Base-by-base conservation (phyloP, 2,888 invertebrate species). In the Diadegma fenestrale region DNA sequence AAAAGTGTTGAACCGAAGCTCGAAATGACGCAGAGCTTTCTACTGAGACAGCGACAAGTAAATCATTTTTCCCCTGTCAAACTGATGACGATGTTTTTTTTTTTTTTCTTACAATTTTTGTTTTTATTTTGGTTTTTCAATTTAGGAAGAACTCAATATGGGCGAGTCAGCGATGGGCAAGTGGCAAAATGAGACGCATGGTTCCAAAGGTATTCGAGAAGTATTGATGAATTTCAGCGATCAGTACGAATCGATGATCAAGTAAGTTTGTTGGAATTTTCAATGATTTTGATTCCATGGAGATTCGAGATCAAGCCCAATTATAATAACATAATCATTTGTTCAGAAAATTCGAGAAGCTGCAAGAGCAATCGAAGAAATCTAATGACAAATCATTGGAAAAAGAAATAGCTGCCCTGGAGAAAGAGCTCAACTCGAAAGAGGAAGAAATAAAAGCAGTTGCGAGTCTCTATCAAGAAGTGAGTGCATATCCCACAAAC, bases 401-500 rank as follows among this genome's bases (percentile, higher is more conserved):
- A 8, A 89, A 90, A 64, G 90, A 93, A 84, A 48, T 92, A 8
- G 45, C 80, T n/a, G 84, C 79, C 37, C 8, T 93, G 26, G 93
- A 94, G 69, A 90, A 89, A 73, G 90, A 92, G 45, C 87, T 93
- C 0, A 87, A 83, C 14, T 88, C 77, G 0, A 93, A 93, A 86
- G 92, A 93, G 84, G 91, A 92, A 63, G 93, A 93, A 88, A 91
- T 94, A 41, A 90, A 88, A 41, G 91, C 92, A n/a, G 89, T 94
- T 22, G 87, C 92, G n/a, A 87, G 88, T 84, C 89, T 94, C 6
- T 93, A 92, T 75, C 90, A 91, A 78, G 93, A 93, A 89, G 93
- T 93, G 88, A 86, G 78, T 84, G 61, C 33, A n/a, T n/a, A n/a
- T n/a, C 30, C 33, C 43, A 51, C 5, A 12, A 80, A 79, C 33